These are phyloP conservation scores for Mycteria americana DNA, from an alignment of 2,797 vertebrate species.

Conservation along the genomic window DNA sequence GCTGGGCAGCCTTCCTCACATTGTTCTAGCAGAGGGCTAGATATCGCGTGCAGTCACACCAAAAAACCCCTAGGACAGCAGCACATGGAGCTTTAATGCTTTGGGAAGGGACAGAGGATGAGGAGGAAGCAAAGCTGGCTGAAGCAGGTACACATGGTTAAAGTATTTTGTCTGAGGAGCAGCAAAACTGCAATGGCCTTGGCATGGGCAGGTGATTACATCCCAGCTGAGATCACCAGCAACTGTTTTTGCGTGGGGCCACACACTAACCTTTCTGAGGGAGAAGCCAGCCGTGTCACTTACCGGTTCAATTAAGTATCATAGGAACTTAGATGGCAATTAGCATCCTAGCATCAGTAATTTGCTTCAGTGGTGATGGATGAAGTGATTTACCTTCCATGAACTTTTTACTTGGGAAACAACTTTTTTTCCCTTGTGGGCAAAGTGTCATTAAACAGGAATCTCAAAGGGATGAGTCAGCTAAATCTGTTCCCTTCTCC, in stretches of 20 bases:
- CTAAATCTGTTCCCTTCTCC: background rate
- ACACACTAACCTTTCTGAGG: background rate
- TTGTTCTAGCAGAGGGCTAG: background rate
- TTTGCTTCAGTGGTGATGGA: background rate
- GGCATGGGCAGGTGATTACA: background rate
- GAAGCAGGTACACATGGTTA: background rate
- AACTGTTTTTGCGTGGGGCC: background rate
- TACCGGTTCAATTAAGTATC: background rate
- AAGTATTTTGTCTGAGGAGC: background rate
- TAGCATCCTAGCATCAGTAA: background rate
- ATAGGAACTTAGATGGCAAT: background rate
- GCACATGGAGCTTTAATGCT: background rate
- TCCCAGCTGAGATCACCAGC: background rate
- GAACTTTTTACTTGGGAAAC: background rate
- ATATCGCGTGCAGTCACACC: background rate
- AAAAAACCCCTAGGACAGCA: rapidly evolving
- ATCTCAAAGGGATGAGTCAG: constrained; percentile 5
- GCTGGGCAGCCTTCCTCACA: background rate
- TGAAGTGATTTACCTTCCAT: background rate
- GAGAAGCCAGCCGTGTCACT: background rate
- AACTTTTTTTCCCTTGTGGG: background rate
- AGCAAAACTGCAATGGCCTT: background rate
- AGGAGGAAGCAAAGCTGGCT: background rate
- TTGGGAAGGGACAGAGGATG: background rate
- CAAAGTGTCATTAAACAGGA: background rate